These are phyloP conservation scores for Terrapene triunguis DNA, from an alignment of 2,113 vertebrate genomes.

Conservation along the genomic window DNA sequence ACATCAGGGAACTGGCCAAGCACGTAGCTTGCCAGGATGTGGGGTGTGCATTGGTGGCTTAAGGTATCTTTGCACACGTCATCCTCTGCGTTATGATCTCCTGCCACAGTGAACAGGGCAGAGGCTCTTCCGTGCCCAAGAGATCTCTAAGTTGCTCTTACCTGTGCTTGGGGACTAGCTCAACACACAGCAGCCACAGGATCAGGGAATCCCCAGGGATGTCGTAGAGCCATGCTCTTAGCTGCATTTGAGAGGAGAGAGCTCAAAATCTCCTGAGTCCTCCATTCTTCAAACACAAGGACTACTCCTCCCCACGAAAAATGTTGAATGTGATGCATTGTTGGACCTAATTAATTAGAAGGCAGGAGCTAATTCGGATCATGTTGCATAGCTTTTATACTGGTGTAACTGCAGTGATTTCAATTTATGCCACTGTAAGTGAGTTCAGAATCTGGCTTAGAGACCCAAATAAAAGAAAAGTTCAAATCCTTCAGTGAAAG, in stretches of 20 bases:
- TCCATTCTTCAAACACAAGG: neutral
- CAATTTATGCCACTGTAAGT: neutral
- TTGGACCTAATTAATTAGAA: neutral
- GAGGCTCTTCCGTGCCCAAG: neutral
- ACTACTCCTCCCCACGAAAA: neutral
- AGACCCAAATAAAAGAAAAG: neutral
- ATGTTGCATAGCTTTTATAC: neutral
- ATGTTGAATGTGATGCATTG: neutral
- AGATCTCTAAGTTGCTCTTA: neutral
- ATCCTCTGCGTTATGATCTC: accelerated
- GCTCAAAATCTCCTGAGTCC: neutral
- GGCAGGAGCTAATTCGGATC: neutral
- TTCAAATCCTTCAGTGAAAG: neutral
- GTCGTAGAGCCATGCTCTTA: accelerated
- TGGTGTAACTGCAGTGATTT: neutral
- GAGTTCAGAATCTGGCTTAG: neutral
- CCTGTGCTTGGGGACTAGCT: neutral
- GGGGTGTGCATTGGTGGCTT: neutral
- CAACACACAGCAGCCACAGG: neutral
- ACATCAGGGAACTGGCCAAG: neutral
- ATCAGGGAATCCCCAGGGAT: accelerated
- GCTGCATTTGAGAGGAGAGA: neutral
- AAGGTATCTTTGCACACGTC: neutral
- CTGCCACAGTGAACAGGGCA: neutral
- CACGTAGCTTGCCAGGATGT: neutral